Evolutionary conservation across 2,113 vertebrate species (phyloP).

Genomic region (Centropus bengalensis): DNA sequence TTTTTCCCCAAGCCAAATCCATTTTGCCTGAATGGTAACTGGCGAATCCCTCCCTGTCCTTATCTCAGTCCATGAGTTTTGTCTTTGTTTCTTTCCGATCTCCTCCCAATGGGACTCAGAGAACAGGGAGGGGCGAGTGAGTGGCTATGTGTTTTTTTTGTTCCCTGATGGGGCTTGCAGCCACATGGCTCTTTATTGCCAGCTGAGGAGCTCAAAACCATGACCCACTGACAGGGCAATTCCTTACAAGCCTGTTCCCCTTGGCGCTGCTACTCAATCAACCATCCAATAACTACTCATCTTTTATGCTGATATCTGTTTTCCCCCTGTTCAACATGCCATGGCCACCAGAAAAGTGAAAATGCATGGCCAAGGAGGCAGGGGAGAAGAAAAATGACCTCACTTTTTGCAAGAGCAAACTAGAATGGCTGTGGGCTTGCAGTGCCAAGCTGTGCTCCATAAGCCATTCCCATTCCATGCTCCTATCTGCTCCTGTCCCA

Average conservation of each 20-base stretch:
- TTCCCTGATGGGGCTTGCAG: no score
- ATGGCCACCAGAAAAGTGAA: not conserved
- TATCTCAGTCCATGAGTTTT: no score
- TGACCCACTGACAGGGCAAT: not conserved
- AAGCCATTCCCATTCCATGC: not conserved
- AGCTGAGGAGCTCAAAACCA: no score
- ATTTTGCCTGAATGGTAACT: no score
- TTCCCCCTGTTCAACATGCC: not conserved
- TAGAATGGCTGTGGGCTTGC: not conserved
- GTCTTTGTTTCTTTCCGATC: no score
- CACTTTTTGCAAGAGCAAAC: not conserved
- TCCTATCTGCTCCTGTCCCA: not conserved
- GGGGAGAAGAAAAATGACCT: not conserved
- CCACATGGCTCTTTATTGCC: no score
- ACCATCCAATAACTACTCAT: not conserved
- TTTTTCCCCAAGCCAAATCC: no score
- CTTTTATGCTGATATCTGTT: not conserved
- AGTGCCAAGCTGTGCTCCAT: not conserved
- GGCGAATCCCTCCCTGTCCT: no score
- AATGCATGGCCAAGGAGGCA: not conserved
- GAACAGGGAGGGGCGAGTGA: no score
- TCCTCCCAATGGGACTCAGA: no score
- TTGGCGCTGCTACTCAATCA: not conserved
- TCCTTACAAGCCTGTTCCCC: not conserved
- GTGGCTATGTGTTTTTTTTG: no score